Base-by-base conservation (phyloP, 2,113 vertebrate species). In the Mionectes macconnelli region DNA sequence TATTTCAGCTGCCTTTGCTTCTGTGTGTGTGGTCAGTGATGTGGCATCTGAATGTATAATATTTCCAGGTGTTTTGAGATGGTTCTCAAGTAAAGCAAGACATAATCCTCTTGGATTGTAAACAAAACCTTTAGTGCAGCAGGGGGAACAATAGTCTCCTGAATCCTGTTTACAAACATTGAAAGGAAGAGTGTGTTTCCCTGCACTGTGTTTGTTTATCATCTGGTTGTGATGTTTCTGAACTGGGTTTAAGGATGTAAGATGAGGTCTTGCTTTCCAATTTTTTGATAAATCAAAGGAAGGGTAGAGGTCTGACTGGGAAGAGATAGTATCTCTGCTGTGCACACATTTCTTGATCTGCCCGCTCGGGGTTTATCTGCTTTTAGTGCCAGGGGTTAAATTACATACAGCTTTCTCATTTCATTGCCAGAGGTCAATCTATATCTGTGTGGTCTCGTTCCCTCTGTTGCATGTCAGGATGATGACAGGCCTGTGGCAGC, bases 301-400 rank as follows among this genome's bases (percentile, higher is more conserved):
- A 67, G 30, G 55, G 28, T 72, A 28, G 55, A 44, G 52, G 33
- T 74, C 23, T 20, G 59, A 2, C 12, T 42, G 62, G 70, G 59
- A 70, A 57, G 42, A 93, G 44, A 25, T 28, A 33, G 7, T 14
- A 14, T 94, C 33, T 73, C 20, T 69, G 4, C 35, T 59, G 55
- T 35, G 75, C 80, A 25, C 30, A 17, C 50, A 5, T 56, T 68
- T 77, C 8, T 19, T 28, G 67, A 15, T 33, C 68, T 91, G 15
- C n/a, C 28, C 14, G 9, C 37, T 72, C 62, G 50, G 82, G 45
- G 16, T 40, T 92, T 83, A 53, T 53, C 55, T 96, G 59, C 55
- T 70, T 83, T 90, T 95, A 57, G 79, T 95, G 72, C 50, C 86
- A 77, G 86, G 69, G 76, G 59, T 92, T 94, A 67, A 76, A 53